Conservation (phyloP, 2,888 invertebrate genomes). For the Melinaea marsaeus region DNA sequence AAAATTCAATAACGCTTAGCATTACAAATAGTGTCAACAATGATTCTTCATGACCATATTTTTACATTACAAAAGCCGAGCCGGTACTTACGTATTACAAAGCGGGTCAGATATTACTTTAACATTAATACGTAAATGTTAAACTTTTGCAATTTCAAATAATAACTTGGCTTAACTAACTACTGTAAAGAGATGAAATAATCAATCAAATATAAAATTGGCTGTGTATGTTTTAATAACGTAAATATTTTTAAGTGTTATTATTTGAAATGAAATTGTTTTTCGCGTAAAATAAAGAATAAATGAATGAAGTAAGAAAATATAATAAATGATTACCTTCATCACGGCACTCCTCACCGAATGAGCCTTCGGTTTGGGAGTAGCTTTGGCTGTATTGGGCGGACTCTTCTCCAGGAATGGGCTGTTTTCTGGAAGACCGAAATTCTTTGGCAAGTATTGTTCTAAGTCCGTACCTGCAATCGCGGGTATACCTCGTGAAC, state of each 20-base stretch:
- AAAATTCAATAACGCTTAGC: conserved; percentile 20
- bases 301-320: too few relatives aligned
- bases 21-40: conserved; percentile 22
- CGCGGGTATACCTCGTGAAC: conserved; percentile 30
- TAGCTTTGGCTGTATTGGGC: conserved; percentile 62
- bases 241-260: too few relatives aligned
- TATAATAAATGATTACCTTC: conserved; percentile 49
- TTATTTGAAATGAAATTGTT: too few relatives aligned
- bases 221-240: too few relatives aligned
- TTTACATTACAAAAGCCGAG: conserved; percentile 19
- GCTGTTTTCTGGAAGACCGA: conserved; percentile 77
- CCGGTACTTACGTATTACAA: conserved; percentile 8
- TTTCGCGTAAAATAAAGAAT: too few relatives aligned
- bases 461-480: conserved; percentile 78
- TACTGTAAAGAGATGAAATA: neutral
- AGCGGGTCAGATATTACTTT: conserved; percentile 4
- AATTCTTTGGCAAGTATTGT: conserved; percentile 80
- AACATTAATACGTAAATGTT: neutral
- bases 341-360: conserved; percentile 54
- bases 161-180: conserved; percentile 3
- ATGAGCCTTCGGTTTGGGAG: conserved; percentile 58
- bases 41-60: conserved; percentile 15
- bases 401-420: conserved; percentile 73
- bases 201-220: neutral
- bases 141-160: neutral